Evolutionary conservation across 2,888 invertebrate species (phyloP).

Genomic region (Coleophora deauratella): DNA sequence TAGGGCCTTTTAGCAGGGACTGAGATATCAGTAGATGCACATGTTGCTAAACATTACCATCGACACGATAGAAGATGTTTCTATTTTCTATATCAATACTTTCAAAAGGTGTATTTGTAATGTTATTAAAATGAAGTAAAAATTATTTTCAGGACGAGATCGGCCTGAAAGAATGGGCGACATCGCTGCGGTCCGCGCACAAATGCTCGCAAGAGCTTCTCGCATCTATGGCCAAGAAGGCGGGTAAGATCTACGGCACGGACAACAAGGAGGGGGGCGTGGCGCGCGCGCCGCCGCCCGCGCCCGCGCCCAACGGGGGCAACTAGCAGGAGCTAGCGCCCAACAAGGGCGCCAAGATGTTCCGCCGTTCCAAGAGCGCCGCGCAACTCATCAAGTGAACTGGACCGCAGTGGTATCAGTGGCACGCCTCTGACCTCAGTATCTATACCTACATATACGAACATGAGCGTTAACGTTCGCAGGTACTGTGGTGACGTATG

Average conservation of each 20-base stretch:
- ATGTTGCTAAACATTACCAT: too few species aligned
- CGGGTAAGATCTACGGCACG: conserved; percentile 98
- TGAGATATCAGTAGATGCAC: too few species aligned
- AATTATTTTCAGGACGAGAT: conserved; percentile 91
- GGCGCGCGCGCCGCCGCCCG: conserved; percentile 27
- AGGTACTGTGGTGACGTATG: too few species aligned
- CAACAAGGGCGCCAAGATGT: conserved; percentile 70
- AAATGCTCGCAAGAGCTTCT: conserved; percentile 96
- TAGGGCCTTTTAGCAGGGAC: too few species aligned
- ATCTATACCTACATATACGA: too few species aligned
- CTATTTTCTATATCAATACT: too few species aligned
- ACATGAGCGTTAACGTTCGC: too few species aligned
- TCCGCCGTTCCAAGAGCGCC: conserved; percentile 73
- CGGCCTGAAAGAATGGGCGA: conserved; percentile 98
- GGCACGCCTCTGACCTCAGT: too few species aligned
- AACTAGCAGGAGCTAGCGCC: conserved; percentile 73
- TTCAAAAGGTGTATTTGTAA: too few species aligned
- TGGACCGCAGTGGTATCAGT: conserved; percentile 1
- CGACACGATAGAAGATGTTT: too few species aligned
- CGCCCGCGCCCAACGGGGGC: conserved; percentile 54
- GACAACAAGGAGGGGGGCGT: conserved; percentile 56
- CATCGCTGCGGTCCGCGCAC: conserved; percentile 95
- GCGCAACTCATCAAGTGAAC: conserved; percentile 70
- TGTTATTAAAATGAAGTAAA: too few species aligned
- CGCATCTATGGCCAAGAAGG: conserved; percentile 98